phyloP scores from a whole-genome alignment of 2,113 vertebrate species.

The Dunckerocampus dactyliophorus region DNA sequence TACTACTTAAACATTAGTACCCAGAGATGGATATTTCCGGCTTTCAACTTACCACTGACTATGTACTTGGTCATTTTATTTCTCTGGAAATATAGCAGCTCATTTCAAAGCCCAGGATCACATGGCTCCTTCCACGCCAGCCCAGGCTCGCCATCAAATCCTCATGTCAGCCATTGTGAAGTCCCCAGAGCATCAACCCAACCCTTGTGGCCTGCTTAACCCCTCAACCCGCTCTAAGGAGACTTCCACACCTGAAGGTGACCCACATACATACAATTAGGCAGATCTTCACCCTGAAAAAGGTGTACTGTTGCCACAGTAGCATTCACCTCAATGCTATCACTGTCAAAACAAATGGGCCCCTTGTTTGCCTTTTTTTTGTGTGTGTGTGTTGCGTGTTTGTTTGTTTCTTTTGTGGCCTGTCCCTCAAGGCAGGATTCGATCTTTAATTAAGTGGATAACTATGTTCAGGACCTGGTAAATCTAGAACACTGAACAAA shows the following conservation, averaged over 20 bases:
- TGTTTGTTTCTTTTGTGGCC: slow-evolving; percentile 31
- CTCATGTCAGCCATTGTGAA: slow-evolving; percentile 97
- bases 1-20: slow-evolving; percentile 7
- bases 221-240: slow-evolving; percentile 91
- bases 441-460: slow-evolving; percentile 30
- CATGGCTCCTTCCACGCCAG: slow-evolving; percentile 84
- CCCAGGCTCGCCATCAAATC: slow-evolving; percentile 93
- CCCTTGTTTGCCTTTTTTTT: slow-evolving; percentile 38
- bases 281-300: not conserved
- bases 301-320: slow-evolving; percentile 1
- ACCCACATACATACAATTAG: not conserved
- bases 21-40: not conserved
- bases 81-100: slow-evolving; percentile 73
- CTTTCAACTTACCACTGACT: slow-evolving; percentile 3
- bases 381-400: slow-evolving; percentile 34
- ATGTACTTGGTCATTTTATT: slow-evolving; percentile 1
- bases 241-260: slow-evolving; percentile 90
- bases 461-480: slow-evolving; percentile 31
- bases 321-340: slow-evolving; percentile 14
- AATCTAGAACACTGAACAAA: not conserved
- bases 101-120: slow-evolving; percentile 94
- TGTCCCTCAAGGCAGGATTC: slow-evolving; percentile 42
- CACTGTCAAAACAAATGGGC: slow-evolving; percentile 16
- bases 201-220: slow-evolving; percentile 88
- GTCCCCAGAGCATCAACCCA: slow-evolving; percentile 95